Evolutionary conservation across 2,113 vertebrate species (phyloP).

Genomic region (Vulpes vulpes): DNA sequence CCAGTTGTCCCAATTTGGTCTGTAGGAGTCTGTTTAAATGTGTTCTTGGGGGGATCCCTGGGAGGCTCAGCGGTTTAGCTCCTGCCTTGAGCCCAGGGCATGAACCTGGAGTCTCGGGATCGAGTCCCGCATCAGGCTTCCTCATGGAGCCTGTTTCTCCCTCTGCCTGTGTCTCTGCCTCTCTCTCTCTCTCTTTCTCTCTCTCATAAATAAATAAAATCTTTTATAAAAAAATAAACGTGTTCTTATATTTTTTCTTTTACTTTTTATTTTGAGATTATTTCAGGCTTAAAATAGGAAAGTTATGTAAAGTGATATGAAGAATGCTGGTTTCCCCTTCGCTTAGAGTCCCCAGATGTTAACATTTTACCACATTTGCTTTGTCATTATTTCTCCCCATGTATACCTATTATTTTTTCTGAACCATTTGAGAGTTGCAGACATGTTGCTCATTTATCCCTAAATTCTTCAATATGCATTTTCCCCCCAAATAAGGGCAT

Average conservation of each 20-base stretch:
- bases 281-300: constrained; percentile 49
- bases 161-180: too few species aligned
- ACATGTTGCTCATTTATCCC: not conserved
- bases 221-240: too few species aligned
- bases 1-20: not conserved
- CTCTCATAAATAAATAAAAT: too few species aligned
- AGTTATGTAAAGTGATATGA: not conserved
- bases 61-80: too few species aligned
- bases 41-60: too few species aligned
- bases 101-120: too few species aligned
- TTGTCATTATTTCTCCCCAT: not conserved
- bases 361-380: constrained; percentile 15
- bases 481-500: not conserved
- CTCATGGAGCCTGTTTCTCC: too few species aligned
- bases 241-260: not conserved
- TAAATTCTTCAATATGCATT: constrained; percentile 30
- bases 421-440: not conserved
- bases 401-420: not conserved
- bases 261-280: constrained; percentile 15
- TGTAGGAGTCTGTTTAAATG: not conserved
- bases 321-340: not conserved
- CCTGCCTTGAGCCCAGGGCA: too few species aligned
- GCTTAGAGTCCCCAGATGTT: not conserved
- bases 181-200: too few species aligned
- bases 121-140: too few species aligned